These are phyloP conservation scores for Oryzias curvinotus DNA, from an alignment of 2,113 vertebrate species.

Conservation along the genomic window DNA sequence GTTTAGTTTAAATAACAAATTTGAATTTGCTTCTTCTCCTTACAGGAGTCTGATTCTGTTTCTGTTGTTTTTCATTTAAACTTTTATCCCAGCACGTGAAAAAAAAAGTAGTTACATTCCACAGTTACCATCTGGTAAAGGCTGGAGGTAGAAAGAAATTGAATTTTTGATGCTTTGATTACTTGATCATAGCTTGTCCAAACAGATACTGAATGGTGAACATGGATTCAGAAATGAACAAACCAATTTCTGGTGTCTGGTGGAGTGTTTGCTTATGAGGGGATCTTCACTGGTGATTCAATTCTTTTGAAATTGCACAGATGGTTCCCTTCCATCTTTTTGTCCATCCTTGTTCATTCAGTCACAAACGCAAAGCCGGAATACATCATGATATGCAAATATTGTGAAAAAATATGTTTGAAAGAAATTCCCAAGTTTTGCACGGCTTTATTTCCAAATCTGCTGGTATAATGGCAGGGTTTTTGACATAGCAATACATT, in stretches of 20 bases:
- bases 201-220: neutral
- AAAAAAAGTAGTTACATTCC: neutral
- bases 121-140: neutral
- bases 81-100: neutral
- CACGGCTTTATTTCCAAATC: neutral
- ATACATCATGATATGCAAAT: neutral
- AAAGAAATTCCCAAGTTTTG: no score
- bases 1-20: no score
- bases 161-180: neutral
- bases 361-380: neutral
- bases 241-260: neutral
- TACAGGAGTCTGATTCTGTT: no score
- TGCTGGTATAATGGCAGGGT: no score
- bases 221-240: neutral
- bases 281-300: neutral
- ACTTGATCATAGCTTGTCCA: neutral
- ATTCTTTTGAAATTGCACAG: neutral
- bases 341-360: neutral
- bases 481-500: no score
- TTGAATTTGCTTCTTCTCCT: no score
- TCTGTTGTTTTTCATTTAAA: neutral
- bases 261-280: neutral
- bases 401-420: neutral
- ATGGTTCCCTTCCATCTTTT: neutral
- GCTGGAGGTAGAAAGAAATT: neutral